Evolutionary conservation across 1,140 invertebrate genomes (phyloP).

Genomic region (Druon quercuslanigerum): DNA sequence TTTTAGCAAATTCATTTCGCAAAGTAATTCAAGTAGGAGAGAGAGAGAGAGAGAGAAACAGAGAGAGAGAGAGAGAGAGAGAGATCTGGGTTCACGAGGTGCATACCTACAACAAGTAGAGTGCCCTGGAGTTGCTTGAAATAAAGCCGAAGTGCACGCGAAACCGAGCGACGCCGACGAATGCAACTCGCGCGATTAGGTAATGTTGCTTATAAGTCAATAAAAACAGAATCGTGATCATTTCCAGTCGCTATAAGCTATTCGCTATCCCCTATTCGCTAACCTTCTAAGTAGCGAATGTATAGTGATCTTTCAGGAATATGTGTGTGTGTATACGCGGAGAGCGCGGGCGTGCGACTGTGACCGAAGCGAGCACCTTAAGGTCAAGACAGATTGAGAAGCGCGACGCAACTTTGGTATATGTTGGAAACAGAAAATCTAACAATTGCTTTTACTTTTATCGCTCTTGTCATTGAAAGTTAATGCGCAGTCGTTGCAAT

Average conservation of each 20-base stretch:
- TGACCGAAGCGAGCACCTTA: conserved; percentile 15
- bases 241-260: conserved; percentile 53
- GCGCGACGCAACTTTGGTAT: neutral
- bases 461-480: conserved; percentile 22
- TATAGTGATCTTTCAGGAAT: conserved; percentile 40
- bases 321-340: conserved; percentile 12
- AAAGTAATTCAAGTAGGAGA: conserved; percentile 8
- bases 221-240: conserved; percentile 66
- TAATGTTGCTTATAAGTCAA: conserved; percentile 61
- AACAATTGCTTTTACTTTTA: conserved; percentile 30
- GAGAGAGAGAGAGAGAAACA: neutral
- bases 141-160: conserved; percentile 23
- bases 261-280: neutral
- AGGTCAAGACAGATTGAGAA: conserved; percentile 29
- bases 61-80: neutral
- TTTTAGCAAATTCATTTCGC: neutral
- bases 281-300: conserved; percentile 57
- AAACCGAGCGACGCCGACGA: conserved; percentile 24
- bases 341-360: conserved; percentile 16
- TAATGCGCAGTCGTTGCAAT: neutral
- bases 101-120: neutral
- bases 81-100: conserved; percentile 2
- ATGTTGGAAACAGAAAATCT: conserved; percentile 3
- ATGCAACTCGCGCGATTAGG: conserved; percentile 54
- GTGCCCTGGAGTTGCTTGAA: conserved; percentile 3